Evolutionary conservation across 2,113 vertebrate species (phyloP).

Genomic region (Pagrus major): DNA sequence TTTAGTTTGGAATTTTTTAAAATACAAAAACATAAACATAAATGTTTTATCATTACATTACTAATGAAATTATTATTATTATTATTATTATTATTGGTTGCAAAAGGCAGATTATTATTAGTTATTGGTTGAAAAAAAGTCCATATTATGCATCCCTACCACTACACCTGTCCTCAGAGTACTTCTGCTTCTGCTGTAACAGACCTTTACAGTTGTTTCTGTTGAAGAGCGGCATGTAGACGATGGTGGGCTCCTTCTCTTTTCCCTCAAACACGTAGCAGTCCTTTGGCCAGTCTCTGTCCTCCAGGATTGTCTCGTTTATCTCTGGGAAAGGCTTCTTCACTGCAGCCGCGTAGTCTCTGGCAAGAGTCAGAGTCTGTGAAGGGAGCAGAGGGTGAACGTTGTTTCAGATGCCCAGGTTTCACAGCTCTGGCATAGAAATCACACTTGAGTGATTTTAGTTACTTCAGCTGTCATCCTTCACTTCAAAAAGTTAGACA

Average conservation of each 20-base stretch:
- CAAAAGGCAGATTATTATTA: too few species aligned
- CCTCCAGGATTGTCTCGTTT: slow-evolving; percentile 49
- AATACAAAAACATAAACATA: too few species aligned
- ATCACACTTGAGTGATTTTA: background rate
- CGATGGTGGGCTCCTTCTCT: slow-evolving; percentile 49
- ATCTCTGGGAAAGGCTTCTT: slow-evolving; percentile 71
- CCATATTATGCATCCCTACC: too few species aligned
- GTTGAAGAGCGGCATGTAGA: slow-evolving; percentile 78
- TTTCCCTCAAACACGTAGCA: slow-evolving; percentile 72
- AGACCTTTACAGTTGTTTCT: slow-evolving; percentile 70
- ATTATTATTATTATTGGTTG: too few species aligned
- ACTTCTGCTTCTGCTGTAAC: background rate
- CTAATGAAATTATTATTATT: too few species aligned
- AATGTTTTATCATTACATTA: too few species aligned
- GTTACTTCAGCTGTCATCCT: background rate
- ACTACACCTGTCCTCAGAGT: too few species aligned
- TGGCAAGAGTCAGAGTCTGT: slow-evolving; percentile 69
- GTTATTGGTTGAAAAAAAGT: too few species aligned
- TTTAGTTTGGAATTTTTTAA: too few species aligned
- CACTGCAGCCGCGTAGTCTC: slow-evolving; percentile 58
- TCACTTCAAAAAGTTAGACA: background rate
- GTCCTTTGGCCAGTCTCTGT: slow-evolving; percentile 64
- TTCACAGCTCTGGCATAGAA: too few species aligned
- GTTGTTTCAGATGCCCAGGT: too few species aligned
- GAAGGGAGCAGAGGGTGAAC: slow-evolving; percentile 12